These are phyloP conservation scores for Tauraco erythrolophus DNA, from an alignment of 2,113 vertebrate genomes.

Conservation along the genomic window DNA sequence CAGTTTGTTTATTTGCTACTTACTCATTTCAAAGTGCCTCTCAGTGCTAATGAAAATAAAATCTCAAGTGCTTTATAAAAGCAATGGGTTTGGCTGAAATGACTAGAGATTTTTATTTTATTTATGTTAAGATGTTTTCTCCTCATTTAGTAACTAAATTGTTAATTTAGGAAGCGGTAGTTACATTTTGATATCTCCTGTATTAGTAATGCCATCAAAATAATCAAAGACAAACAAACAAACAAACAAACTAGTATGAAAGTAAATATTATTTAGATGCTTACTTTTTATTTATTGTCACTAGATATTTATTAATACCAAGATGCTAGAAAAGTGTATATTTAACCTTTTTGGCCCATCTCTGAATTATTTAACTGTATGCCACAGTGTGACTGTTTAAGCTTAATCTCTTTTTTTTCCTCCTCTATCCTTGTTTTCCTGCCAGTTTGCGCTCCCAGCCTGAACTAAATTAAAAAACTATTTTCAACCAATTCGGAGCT, in stretches of 20 bases:
- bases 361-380: background rate
- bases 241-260: background rate
- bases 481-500: constrained; percentile 69
- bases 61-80: constrained; percentile 80
- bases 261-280: background rate
- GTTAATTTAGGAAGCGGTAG: constrained; percentile 4
- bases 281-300: background rate
- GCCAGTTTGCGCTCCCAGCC: constrained; percentile 35
- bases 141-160: constrained; percentile 35
- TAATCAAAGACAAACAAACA: constrained; percentile 11
- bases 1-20: constrained; percentile 76
- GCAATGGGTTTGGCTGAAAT: constrained; percentile 50
- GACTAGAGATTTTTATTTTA: constrained; percentile 67
- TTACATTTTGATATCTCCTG: constrained; percentile 24
- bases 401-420: constrained; percentile 53
- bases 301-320: background rate
- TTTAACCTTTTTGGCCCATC: background rate
- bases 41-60: constrained; percentile 77
- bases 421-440: constrained; percentile 29
- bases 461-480: constrained; percentile 76
- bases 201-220: background rate
- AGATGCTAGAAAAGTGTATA: background rate
- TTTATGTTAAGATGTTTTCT: constrained; percentile 64
- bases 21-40: constrained; percentile 75
- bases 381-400: background rate